Base-by-base conservation (phyloP, 2,113 vertebrate genomes). In the Bombycilla garrulus region DNA sequence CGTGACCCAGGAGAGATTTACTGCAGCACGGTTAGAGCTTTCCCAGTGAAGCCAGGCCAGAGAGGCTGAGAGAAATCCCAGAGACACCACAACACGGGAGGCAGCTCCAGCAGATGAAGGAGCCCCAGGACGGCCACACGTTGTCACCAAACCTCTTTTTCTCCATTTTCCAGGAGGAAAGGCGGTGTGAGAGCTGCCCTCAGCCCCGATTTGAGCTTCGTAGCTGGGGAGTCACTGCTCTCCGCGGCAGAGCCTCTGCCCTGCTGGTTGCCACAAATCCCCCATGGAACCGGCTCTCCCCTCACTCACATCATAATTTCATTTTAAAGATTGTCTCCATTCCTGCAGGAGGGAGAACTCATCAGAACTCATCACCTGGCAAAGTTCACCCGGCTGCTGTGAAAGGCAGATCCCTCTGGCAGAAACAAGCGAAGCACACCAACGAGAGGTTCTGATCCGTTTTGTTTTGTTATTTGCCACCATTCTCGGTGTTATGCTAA, bases 251-350 rank as follows among this genome's bases (percentile, higher is more conserved):
- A 22, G 20, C 29, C 79, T 26, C 35, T 31, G 1, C 29, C 5
- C 25, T 21, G 6, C 57, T 9, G 29, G 1, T 1, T 0, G 47
- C 50, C 48, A 8, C 64, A 35, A 28, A 18, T 20, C 26, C 81
- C 85, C 35, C 31, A 1, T 2, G 12, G 70, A 69, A 4, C 31
- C 23, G 4, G 3, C n/a, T 36, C 42, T n/a, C 16, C 9, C 61
- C 80, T 64, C 35, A 0, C 65, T 35, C 26, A 1, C 0, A 0
- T 2, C 6, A 19, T 9, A 0, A 1, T 33, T 33, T 62, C 8
- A 2, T 42, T n/a, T 35, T 3, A 3, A 28, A 10, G 12, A 5
- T 28, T 3, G 14, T 33, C 48, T 40, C 35, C 12, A 0, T 13
- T 47, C 76, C 54, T 47, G 71, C 74, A 18, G 35, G 66, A 42